Conservation (phyloP, 2,113 vertebrate species). For the Brienomyrus longianalis region DNA sequence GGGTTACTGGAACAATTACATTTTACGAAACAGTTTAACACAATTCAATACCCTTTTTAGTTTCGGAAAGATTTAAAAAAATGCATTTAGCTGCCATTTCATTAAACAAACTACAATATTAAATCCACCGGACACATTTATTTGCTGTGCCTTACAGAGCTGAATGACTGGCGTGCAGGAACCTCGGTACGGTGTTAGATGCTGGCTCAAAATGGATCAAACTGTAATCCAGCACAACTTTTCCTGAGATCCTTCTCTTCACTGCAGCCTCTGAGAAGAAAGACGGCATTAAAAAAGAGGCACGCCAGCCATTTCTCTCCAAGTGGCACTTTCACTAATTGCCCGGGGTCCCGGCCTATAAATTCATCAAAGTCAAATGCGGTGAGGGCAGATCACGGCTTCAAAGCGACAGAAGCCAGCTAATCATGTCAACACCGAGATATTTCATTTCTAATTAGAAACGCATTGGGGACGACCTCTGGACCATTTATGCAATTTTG, state of each 20-base stretch:
- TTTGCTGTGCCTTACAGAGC: neutral
- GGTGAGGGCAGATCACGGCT: conserved; percentile 37
- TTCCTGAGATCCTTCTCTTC: neutral
- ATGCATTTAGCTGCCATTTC: neutral
- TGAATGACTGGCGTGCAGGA: neutral
- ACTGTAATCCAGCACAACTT: neutral
- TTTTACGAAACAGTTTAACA: neutral
- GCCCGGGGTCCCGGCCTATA: conserved; percentile 49
- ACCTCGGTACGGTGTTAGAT: neutral
- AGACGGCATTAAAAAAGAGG: conserved; percentile 25
- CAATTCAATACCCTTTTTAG: neutral
- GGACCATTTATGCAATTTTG: conserved; percentile 12
- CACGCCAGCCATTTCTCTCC: conserved; percentile 42
- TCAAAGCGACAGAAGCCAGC: conserved; percentile 33
- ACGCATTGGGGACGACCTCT: conserved; percentile 21
- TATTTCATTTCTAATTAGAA: conserved; percentile 31
- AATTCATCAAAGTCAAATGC: conserved; percentile 57
- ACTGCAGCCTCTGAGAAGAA: conserved; percentile 14
- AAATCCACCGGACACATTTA: neutral
- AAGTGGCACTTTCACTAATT: conserved; percentile 54
- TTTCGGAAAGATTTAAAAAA: neutral
- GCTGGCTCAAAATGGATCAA: neutral
- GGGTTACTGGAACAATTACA: neutral
- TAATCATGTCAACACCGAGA: conserved; percentile 45
- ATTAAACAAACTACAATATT: neutral